Base-by-base conservation (phyloP, 2,888 invertebrate species). In the Tetranychus truncatus region DNA sequence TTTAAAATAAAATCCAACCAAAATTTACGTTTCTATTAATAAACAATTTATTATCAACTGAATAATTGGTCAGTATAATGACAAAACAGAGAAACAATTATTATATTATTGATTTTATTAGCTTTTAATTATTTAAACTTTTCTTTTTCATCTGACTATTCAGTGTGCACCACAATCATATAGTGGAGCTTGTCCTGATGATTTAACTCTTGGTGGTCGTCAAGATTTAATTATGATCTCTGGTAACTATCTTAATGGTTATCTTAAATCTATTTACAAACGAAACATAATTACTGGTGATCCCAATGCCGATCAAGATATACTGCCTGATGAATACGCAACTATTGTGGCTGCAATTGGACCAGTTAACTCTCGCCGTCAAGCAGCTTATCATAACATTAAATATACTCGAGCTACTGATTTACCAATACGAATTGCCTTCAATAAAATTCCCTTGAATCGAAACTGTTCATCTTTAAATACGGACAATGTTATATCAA, bases 321-420 rank as follows among this genome's bases (percentile, higher is more conserved):
- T 77, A 20, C n/a, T 74, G 18, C 45, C 74, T 15, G 46, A 72
- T n/a, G 24, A 72, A 11, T 45, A n/a, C 7, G 71, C 89, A 44
- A 90, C 89, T 45, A 89, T 93, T 5, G 90, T 94, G 75, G 92
- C 92, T 0, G 93, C 93, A 6, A 90, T 93, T 79, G 93, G 94
- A 0, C 89, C 89, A 0, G 84, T 94, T 46, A 92, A 91, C 84
- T 85, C 87, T 0, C 84, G 88, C 74, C 88, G 88, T 79, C 92
- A 93, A 82, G 91, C 92, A 6, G 91, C 91, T 80, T 90, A 92
- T 0, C 93, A 93, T 82, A 71, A 69, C 20, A 74, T 75, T n/a
- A 74, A 76, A 74, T 75, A 74, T 65, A 77, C 77, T 15, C 44
- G 55, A 66, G 72, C 76, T 24, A 74, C 65, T n/a, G 74, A 74